Conservation (phyloP, 2,888 invertebrate species). For the Drosophila niveifrons region DNA sequence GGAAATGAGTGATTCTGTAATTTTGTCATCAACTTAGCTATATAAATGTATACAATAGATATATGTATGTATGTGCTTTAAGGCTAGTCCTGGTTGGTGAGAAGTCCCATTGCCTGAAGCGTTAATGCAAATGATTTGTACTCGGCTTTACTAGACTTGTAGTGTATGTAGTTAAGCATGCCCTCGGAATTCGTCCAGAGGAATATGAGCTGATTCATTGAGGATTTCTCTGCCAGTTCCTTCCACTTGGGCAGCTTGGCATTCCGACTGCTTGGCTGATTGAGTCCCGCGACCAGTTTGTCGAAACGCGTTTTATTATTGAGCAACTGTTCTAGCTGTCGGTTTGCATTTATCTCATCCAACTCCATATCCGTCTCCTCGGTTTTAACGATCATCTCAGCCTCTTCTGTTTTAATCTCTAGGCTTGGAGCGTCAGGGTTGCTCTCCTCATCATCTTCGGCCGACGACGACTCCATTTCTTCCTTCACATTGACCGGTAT, state of each 20-base stretch:
- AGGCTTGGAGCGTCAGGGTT: slow-evolving; percentile 36
- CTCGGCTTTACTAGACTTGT: slow-evolving; percentile 61
- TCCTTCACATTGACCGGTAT: slow-evolving; percentile 70
- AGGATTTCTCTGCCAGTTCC: slow-evolving; percentile 86
- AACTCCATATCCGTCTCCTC: neutral
- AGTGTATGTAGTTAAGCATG: slow-evolving; percentile 86
- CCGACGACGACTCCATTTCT: slow-evolving; percentile 74
- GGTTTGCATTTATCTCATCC: slow-evolving; percentile 6
- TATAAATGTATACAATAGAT: slow-evolving; percentile 4
- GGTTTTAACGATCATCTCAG: neutral
- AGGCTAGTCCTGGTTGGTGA: slow-evolving; percentile 25
- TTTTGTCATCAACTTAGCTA: neutral
- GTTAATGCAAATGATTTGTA: slow-evolving; percentile 59
- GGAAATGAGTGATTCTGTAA: slow-evolving; percentile 4
- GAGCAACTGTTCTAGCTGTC: slow-evolving; percentile 65
- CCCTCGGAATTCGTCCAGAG: slow-evolving; percentile 87
- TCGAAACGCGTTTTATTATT: slow-evolving; percentile 83
- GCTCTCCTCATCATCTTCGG: slow-evolving; percentile 81
- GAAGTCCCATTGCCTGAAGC: slow-evolving; percentile 57
- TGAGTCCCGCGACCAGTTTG: slow-evolving; percentile 86
- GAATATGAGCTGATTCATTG: slow-evolving; percentile 86
- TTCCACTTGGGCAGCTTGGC: slow-evolving; percentile 87
- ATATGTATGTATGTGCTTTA: neutral
- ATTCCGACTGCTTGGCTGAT: slow-evolving; percentile 77
- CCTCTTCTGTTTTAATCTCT: slow-evolving; percentile 34